A percentile compares a stretch with the other conserved stretches of the same genome.
Evolutionary conservation across 1,140 invertebrate genomes (phyloP).

Genomic region (Sycophila sp.): DNA sequence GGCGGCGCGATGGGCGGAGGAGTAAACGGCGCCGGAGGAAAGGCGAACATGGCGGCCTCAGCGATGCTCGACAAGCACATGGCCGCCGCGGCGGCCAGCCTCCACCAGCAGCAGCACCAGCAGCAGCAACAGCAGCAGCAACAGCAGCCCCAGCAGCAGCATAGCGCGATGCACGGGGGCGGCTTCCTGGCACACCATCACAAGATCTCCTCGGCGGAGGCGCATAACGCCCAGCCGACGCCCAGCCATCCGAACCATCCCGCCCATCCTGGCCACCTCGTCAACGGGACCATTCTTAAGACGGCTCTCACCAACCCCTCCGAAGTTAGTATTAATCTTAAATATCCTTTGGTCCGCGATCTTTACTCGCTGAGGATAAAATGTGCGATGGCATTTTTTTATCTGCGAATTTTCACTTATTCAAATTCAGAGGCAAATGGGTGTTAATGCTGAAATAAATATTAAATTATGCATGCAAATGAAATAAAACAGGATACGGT

Average conservation of each 20-base stretch:
- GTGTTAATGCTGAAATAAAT: too few species aligned
- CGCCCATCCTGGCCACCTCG: slow-evolving; percentile 73
- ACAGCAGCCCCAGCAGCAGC: slow-evolving; percentile 59
- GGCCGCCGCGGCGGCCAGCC: slow-evolving; percentile 57
- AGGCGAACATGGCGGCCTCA: slow-evolving; percentile 61
- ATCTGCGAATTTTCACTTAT: too few species aligned
- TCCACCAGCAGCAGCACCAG: slow-evolving; percentile 61
- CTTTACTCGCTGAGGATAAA: too few species aligned
- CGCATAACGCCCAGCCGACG: slow-evolving; percentile 59
- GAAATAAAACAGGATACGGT: too few species aligned
- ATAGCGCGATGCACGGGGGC: slow-evolving; percentile 54
- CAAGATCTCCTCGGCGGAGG: slow-evolving; percentile 61
- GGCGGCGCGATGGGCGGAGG: slow-evolving; percentile 59
- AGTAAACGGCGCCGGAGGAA: slow-evolving; percentile 59
- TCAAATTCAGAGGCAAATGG: too few species aligned
- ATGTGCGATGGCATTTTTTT: too few species aligned
- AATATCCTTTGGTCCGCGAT: neutral
- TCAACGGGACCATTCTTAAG: slow-evolving; percentile 92
- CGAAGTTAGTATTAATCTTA: slow-evolving; percentile 70
- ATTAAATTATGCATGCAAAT: too few species aligned
- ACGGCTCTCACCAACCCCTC: slow-evolving; percentile 93
- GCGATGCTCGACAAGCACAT: slow-evolving; percentile 67
- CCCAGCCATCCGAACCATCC: slow-evolving; percentile 62
- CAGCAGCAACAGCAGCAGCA: slow-evolving; percentile 47
- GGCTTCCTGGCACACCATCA: slow-evolving; percentile 62